phyloP scores from a whole-genome alignment of 1,140 invertebrate genomes.

The Bombus difficillimus region DNA sequence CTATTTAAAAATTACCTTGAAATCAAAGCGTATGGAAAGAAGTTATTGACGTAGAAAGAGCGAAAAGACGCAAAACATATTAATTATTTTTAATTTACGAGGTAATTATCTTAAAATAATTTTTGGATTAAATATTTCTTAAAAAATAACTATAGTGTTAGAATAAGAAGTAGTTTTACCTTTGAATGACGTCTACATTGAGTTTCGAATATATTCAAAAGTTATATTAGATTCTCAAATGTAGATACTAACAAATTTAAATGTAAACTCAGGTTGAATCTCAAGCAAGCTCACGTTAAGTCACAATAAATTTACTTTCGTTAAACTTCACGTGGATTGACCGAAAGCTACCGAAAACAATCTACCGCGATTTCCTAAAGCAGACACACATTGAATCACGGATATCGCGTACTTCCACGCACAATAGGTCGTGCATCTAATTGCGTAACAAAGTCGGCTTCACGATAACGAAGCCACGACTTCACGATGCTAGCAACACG shows the following conservation, averaged over 20 bases:
- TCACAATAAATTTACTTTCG: neutral
- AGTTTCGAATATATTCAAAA: too few relatives aligned
- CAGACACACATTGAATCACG: neutral
- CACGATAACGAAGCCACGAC: constrained; percentile 34
- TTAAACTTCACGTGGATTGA: neutral
- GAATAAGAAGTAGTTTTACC: too few relatives aligned
- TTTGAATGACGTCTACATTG: too few relatives aligned
- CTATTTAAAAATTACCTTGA: too few relatives aligned
- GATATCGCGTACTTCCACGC: neutral
- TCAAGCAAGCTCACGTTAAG: neutral
- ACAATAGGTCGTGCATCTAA: constrained; percentile 19
- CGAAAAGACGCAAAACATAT: neutral
- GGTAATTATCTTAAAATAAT: too few relatives aligned
- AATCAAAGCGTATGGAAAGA: too few relatives aligned
- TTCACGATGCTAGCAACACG: constrained; percentile 25
- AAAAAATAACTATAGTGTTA: too few relatives aligned
- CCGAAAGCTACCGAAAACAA: neutral
- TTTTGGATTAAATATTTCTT: too few relatives aligned
- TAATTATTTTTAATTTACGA: too few relatives aligned
- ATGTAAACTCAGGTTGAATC: neutral
- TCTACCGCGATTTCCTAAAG: neutral
- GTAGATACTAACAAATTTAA: neutral
- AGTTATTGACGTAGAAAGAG: neutral
- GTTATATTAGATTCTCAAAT: too few relatives aligned
- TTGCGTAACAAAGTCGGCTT: neutral